Base-by-base conservation (phyloP, 2,113 vertebrate genomes). In the Neomonachus schauinslandi region DNA sequence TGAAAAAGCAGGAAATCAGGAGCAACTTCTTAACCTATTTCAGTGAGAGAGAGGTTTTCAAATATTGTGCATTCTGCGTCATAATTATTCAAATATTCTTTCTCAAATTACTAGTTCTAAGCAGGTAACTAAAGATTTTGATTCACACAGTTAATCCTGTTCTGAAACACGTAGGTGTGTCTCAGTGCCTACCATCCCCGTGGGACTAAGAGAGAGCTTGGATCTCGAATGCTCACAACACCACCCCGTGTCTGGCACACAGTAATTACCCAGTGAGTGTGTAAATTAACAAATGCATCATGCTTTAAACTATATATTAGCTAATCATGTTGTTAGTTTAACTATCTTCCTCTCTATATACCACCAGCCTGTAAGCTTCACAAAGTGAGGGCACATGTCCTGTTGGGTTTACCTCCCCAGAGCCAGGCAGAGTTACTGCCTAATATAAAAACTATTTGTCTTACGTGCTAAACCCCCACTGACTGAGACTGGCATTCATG, bases 51-150 rank as follows among this genome's bases (percentile, higher is more conserved):
- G 86, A 14, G 28, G 14, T 79, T 93, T 93, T 55, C 14, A 91
- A 69, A 89, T 65, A 67, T 53, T 53, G 65, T 76, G 36, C 4
- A 63, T 46, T 92, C 16, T 16, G n/a, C 49, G 26, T 71, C 39
- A 39, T 80, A 77, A 94, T 33, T 36, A 94, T 95, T 88, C 67
- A 94, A 86, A 67, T 81, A 53, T 72, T 61, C 26, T 12, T 81
- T 82, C 65, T 63, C 16, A 10, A 82, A 7, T 21, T 59, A 57
- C 72, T 36, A 90, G 26, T 93, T 88, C 33, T 57, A 74, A 67
- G 71, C 11, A 89, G 28, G 28, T 46, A 76, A 67, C 46, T 46
- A 57, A 65, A 93, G 5, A 61, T 79, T 89, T 72, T 77, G 33
- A 33, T 46, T 42, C 80, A 42, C 74, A 42, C 18, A 22, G 7